phyloP scores from a whole-genome alignment of 2,797 vertebrate species.

The Australoheros facetus region DNA sequence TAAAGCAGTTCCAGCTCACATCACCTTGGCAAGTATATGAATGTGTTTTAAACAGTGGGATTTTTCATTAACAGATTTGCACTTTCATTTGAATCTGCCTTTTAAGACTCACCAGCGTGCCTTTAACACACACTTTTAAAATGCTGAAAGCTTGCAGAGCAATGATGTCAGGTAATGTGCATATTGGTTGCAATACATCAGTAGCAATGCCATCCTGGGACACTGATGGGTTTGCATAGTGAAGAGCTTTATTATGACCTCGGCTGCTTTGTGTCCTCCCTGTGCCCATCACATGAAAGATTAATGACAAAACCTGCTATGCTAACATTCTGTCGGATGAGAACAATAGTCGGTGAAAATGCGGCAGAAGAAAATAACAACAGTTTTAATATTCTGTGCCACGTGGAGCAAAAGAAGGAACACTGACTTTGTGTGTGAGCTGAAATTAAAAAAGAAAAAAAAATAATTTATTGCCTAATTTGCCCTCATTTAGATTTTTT shows the following conservation, averaged over 20 bases:
- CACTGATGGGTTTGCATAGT: slow-evolving; percentile 72
- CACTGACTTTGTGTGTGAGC: slow-evolving; percentile 7
- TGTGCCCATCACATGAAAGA: slow-evolving; percentile 76
- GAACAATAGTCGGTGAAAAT: slow-evolving; percentile 41
- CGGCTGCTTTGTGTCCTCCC: slow-evolving; percentile 72
- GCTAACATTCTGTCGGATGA: slow-evolving; percentile 69
- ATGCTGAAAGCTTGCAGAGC: slow-evolving; percentile 62
- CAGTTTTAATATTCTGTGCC: slow-evolving; percentile 33
- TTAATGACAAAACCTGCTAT: slow-evolving; percentile 74
- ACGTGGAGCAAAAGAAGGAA: slow-evolving; percentile 38
- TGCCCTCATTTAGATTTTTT: slow-evolving; percentile 13
- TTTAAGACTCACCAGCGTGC: slow-evolving; percentile 65
- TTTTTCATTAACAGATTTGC: slow-evolving; percentile 64
- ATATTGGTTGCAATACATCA: slow-evolving; percentile 69
- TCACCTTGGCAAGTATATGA: slow-evolving; percentile 76
- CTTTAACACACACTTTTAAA: slow-evolving; percentile 69
- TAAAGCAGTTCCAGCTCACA: slow-evolving; percentile 62
- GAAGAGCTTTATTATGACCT: slow-evolving; percentile 78
- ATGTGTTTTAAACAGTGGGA: slow-evolving; percentile 43
- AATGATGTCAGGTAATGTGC: slow-evolving; percentile 68
- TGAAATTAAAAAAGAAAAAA: slow-evolving; percentile 36
- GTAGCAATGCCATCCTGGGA: slow-evolving; percentile 66
- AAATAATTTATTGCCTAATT: slow-evolving; percentile 30
- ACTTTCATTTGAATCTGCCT: slow-evolving; percentile 38
- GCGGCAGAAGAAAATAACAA: slow-evolving; percentile 23